Evolutionary conservation across 2,888 invertebrate genomes (phyloP), one percentile per base, ranked within the genome.

Genomic region (Rapana venosa): DNA sequence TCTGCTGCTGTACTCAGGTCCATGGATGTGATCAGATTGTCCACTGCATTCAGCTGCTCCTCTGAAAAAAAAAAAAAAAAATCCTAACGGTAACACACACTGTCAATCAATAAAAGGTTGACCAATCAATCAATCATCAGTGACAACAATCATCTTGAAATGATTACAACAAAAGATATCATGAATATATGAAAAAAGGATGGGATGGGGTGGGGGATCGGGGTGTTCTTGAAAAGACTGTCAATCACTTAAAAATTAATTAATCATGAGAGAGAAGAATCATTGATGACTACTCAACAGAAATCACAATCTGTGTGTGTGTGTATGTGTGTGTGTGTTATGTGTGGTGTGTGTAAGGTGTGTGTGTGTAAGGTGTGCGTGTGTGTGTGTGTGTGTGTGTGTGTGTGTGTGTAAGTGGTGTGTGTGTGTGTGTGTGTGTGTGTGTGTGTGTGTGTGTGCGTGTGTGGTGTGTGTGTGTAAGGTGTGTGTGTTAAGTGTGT

Each of bases 1-100:
- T 92, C 91, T 87, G 88, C 92, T 20, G 92, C 93, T 66, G 93
- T 91, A 56, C 96, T 96, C 70, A 97, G 97, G 95, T 98, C 97
- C 97, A 98, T 97, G 87, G 97, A 96, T 94, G 97, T 97, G 32
- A 98, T 97, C 0, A 98, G 96, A 90, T 97, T 96, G 94, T 97
- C 97, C 89, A 98, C 97, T 74, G 97, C 97, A 92, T 97, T 94
- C 30, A 97, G 96, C 96, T 98, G 97, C 11, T 96, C 95, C 15
- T n/a, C 79, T 79, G 79, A 79, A 79, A 79, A n/a, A 79, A 79
- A 79, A 79, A 22, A 35, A 87, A 74, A 11, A 30, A 2, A 47
- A 47, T 8, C 47, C 47, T 47, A 6, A 85, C 13, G 36, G n/a
- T 85, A n/a, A 22, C 22, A 26, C 32, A 58, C 61, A 56, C 79